Conservation (phyloP, 1,140 invertebrate species). For the Bathynomus jamesi region DNA sequence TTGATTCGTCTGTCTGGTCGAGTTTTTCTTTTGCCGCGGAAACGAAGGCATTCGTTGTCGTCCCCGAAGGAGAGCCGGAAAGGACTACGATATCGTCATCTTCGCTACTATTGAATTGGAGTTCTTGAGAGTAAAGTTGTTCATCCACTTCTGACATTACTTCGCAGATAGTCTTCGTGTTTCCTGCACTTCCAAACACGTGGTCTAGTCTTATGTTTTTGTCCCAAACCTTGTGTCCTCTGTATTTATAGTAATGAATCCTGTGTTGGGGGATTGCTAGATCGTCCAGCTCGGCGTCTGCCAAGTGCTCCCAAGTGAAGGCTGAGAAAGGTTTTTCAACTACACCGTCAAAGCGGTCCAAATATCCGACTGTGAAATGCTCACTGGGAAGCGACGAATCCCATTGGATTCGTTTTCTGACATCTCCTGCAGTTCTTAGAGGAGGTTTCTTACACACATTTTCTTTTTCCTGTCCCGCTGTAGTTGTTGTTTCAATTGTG, state of each 20-base stretch:
- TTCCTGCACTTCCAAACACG: slow-evolving; percentile 43
- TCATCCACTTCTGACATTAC: slow-evolving; percentile 31
- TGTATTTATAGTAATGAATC: slow-evolving; percentile 52
- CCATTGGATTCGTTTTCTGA: slow-evolving; percentile 49
- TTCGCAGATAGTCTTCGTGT: slow-evolving; percentile 22
- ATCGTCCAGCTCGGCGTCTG: slow-evolving; percentile 44
- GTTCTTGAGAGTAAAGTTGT: slow-evolving; percentile 7
- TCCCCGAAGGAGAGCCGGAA: too few relatives aligned
- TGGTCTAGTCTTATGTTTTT: slow-evolving; percentile 46
- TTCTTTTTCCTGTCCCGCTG: not conserved
- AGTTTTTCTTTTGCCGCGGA: not conserved
- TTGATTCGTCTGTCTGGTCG: slow-evolving; percentile 5
- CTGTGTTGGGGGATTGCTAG: slow-evolving; percentile 50
- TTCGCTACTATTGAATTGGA: slow-evolving; percentile 15
- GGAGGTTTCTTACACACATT: slow-evolving; percentile 38
- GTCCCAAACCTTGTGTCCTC: slow-evolving; percentile 48
- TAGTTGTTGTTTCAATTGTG: not conserved
- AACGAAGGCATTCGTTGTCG: too few relatives aligned
- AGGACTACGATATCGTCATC: too few relatives aligned
- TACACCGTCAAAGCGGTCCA: slow-evolving; percentile 49
- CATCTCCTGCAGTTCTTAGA: slow-evolving; percentile 51
- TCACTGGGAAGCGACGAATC: slow-evolving; percentile 44
- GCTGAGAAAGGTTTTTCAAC: slow-evolving; percentile 47
- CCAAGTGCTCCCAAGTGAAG: slow-evolving; percentile 49
- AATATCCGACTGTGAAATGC: slow-evolving; percentile 48